phyloP scores from a whole-genome alignment of 1,140 invertebrate genomes.

The Mamestra configurata region DNA sequence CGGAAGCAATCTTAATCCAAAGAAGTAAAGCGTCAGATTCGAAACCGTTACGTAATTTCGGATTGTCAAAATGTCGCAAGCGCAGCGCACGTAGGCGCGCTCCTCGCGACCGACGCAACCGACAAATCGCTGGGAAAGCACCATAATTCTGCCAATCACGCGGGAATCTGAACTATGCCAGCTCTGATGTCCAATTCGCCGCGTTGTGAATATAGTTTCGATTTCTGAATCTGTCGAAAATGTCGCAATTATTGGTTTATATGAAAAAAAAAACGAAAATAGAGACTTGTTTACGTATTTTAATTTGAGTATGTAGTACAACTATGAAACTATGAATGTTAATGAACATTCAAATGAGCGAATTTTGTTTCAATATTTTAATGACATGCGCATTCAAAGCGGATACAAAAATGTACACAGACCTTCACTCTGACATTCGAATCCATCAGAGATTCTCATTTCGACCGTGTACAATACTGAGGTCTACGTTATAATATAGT shows the following conservation, averaged over 20 bases:
- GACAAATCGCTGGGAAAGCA: slow-evolving; percentile 65
- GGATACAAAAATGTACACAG: slow-evolving; percentile 55
- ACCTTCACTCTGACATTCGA: slow-evolving; percentile 67
- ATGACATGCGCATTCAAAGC: slow-evolving; percentile 39
- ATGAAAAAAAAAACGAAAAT: neutral
- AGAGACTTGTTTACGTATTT: slow-evolving; percentile 1
- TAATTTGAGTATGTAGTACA: neutral
- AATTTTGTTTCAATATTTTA: slow-evolving; percentile 49
- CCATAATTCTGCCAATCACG: slow-evolving; percentile 61
- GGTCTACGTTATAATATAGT: slow-evolving; percentile 57
- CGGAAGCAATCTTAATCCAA: slow-evolving; percentile 34
- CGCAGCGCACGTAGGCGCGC: slow-evolving; percentile 62
- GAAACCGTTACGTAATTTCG: slow-evolving; percentile 63
- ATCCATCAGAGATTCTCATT: slow-evolving; percentile 65
- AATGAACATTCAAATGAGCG: slow-evolving; percentile 16
- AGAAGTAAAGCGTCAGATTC: slow-evolving; percentile 47
- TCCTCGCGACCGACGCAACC: slow-evolving; percentile 59
- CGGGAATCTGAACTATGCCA: slow-evolving; percentile 56
- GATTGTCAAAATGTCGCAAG: slow-evolving; percentile 73
- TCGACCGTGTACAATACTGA: slow-evolving; percentile 60
- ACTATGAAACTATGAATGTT: neutral
- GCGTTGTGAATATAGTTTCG: slow-evolving; percentile 38
- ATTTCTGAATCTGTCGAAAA: neutral
- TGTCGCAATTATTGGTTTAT: neutral
- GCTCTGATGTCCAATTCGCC: slow-evolving; percentile 36